These are phyloP conservation scores for Phymanthus crucifer DNA, from an alignment of 92 coral and sea anemone species.

Conservation along the genomic window DNA sequence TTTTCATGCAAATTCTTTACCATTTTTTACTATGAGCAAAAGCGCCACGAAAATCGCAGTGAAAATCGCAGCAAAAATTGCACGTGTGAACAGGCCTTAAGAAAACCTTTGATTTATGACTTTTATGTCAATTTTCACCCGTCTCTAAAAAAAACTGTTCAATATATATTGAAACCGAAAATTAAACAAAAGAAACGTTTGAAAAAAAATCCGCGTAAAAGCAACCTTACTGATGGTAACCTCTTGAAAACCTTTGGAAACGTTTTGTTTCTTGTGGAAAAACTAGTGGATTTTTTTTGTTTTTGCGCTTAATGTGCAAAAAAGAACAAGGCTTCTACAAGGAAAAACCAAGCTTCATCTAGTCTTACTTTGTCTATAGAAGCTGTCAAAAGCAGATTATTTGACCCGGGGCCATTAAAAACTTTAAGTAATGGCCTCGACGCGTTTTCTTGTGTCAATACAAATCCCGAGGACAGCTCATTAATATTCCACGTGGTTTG, in stretches of 20 bases:
- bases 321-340: neutral
- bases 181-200: neutral
- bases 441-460: neutral
- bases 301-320: neutral
- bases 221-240: no score
- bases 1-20: no score
- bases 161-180: no score
- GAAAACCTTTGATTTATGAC: no score
- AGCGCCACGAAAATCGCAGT: no score
- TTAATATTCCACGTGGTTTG: conserved; percentile 34
- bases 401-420: conserved; percentile 6
- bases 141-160: no score
- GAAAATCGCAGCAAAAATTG: no score
- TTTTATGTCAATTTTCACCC: no score
- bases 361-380: conserved; percentile 6
- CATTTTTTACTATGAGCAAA: no score
- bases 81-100: no score
- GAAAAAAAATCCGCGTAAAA: no score
- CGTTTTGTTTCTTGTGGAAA: neutral
- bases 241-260: no score
- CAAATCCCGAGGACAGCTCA: conserved; percentile 1
- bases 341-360: neutral
- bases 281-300: neutral
- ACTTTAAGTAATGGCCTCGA: neutral
- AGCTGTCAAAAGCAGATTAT: neutral